Evolutionary conservation across 2,797 vertebrate species (phyloP).

Genomic region (Sebastes matsubarae): DNA sequence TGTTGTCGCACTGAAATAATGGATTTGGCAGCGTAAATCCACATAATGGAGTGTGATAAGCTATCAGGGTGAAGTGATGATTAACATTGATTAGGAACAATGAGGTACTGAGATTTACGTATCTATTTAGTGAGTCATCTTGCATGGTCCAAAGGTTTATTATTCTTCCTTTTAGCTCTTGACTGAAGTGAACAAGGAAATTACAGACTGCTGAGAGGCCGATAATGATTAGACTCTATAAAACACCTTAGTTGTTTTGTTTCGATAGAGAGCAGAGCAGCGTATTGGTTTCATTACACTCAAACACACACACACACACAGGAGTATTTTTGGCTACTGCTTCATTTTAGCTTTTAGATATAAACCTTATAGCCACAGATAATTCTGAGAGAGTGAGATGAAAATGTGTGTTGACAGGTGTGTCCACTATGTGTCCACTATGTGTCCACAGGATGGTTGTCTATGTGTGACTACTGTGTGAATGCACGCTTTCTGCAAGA

Average conservation of each 20-base stretch:
- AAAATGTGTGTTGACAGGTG: neutral
- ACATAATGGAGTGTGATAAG: neutral
- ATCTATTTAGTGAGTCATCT: neutral
- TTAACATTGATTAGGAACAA: conserved; percentile 8
- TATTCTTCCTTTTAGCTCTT: neutral
- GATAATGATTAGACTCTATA: conserved; percentile 5
- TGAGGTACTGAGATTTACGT: conserved; percentile 25
- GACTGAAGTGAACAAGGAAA: conserved; percentile 10
- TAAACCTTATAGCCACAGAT: neutral
- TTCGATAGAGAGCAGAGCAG: neutral
- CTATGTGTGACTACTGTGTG: neutral
- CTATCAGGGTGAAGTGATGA: neutral
- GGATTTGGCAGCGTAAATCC: neutral
- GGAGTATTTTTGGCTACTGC: neutral
- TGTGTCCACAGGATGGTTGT: neutral
- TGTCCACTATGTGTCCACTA: neutral
- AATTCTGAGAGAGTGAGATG: neutral
- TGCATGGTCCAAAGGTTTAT: neutral
- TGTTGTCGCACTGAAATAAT: conserved; percentile 23
- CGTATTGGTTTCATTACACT: neutral
- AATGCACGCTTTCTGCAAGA: neutral
- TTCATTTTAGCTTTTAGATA: neutral
- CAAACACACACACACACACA: neutral
- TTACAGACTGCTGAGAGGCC: neutral
- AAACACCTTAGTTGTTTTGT: conserved; percentile 16